Evolutionary conservation across 2,888 invertebrate species (phyloP).

Genomic region (Alentia gelatinosa): DNA sequence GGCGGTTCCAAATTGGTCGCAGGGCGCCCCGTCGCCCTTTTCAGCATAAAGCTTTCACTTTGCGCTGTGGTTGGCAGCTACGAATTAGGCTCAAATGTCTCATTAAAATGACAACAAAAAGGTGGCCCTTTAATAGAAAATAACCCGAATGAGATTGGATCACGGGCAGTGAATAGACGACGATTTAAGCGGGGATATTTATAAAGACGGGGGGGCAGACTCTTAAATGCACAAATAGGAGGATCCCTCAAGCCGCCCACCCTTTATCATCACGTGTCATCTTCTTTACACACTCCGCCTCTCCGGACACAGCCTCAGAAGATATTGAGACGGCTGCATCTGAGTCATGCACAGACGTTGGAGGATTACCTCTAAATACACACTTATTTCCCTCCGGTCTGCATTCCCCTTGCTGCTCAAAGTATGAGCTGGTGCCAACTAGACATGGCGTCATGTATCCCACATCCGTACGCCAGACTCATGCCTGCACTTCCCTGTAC

Average conservation of each 20-base stretch:
- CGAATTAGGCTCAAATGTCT: constrained; percentile 5
- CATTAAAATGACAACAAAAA: constrained; percentile 4
- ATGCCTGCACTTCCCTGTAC: not conserved
- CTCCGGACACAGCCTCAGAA: too few relatives aligned
- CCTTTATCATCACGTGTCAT: not conserved
- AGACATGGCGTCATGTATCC: too few relatives aligned
- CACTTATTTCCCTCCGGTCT: too few relatives aligned
- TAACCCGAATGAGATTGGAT: not conserved
- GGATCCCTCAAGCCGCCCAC: not conserved
- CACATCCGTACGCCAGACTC: too few relatives aligned
- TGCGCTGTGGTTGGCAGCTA: too few relatives aligned
- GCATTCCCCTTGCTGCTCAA: too few relatives aligned
- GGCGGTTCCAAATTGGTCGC: not conserved
- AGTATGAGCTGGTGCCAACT: too few relatives aligned
- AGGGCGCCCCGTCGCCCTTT: not conserved
- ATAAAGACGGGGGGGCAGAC: not conserved
- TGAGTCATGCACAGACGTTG: too few relatives aligned
- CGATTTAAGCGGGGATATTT: not conserved
- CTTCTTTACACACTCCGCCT: not conserved
- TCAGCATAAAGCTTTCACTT: too few relatives aligned
- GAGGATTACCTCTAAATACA: too few relatives aligned
- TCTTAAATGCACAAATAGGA: too few relatives aligned
- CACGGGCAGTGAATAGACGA: not conserved
- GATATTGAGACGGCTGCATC: too few relatives aligned
- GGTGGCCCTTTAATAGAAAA: not conserved